Percentiles rank a stretch among this genome's conserved stretches.
Conservation (phyloP, 2,113 vertebrate species). For the Ramphastos sulfuratus region DNA sequence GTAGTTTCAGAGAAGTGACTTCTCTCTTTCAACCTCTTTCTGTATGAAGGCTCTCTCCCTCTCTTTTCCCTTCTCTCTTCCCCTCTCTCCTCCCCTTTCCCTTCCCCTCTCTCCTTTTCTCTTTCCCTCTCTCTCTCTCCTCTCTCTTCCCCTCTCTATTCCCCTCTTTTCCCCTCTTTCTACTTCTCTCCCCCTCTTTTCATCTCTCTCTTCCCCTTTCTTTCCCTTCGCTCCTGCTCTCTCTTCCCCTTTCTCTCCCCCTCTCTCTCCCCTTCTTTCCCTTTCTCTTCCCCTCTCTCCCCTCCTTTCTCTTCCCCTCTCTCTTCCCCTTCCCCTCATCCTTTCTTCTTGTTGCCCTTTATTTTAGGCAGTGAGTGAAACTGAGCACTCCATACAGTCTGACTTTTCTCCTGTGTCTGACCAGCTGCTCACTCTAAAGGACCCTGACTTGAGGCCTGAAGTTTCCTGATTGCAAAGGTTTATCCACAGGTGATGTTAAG, state of each 20-base stretch:
- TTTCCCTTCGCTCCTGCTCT: neutral
- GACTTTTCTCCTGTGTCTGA: neutral
- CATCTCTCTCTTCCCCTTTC: neutral
- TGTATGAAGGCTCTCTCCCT: neutral
- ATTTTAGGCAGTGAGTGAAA: neutral
- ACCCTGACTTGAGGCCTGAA: neutral
- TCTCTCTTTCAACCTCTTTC: neutral
- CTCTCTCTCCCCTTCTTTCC: no score
- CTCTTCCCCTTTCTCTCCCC: neutral
- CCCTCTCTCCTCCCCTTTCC: neutral
- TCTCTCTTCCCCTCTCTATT: neutral
- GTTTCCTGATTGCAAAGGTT: neutral
- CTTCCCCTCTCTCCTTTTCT: neutral
- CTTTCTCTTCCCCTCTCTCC: neutral
- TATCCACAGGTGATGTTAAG: neutral
- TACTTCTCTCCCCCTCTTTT: neutral
- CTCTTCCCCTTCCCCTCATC: neutral
- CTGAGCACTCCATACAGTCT: neutral
- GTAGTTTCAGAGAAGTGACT: neutral
- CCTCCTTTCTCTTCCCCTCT: neutral
- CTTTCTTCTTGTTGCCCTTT: neutral
- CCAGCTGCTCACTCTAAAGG: neutral
- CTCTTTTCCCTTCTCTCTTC: neutral
- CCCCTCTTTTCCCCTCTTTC: neutral
- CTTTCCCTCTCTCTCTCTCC: neutral